These are phyloP conservation scores for Semotilus atromaculatus DNA, from an alignment of 2,797 vertebrate genomes.

Conservation along the genomic window DNA sequence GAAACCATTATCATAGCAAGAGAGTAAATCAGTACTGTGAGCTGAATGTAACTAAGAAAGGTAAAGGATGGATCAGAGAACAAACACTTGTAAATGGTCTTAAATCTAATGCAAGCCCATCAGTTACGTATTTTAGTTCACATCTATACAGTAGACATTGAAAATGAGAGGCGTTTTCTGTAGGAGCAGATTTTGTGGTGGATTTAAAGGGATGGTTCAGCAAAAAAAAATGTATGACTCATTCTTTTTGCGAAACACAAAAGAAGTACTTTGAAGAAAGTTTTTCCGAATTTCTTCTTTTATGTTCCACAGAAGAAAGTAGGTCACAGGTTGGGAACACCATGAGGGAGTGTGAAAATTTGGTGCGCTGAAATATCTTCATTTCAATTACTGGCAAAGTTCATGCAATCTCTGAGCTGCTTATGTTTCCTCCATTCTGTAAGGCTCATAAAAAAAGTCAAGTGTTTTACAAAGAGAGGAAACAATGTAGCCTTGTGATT, in stretches of 20 bases:
- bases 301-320: not conserved
- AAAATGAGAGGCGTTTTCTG: not conserved
- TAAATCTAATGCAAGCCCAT: not conserved
- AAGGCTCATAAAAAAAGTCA: not conserved
- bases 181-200: not conserved
- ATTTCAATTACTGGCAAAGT: not conserved
- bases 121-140: not conserved
- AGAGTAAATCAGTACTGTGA: not conserved
- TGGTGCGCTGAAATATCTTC: not conserved
- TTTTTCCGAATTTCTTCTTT: not conserved
- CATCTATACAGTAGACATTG: not conserved
- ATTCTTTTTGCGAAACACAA: not conserved
- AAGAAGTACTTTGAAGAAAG: not conserved
- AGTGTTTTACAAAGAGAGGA: conserved; percentile 17
- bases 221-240: not conserved
- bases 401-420: not conserved
- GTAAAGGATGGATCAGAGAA: not conserved
- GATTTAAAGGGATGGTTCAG: not conserved
- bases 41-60: not conserved
- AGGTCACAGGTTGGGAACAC: not conserved
- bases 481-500: conserved; percentile 36
- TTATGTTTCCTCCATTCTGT: not conserved
- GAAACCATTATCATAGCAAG: not conserved
- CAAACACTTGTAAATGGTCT: not conserved
- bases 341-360: not conserved